Evolutionary conservation across 1,140 invertebrate species (phyloP), one percentile per base, ranked within the genome.

Genomic region (Tribolium castaneum): DNA sequence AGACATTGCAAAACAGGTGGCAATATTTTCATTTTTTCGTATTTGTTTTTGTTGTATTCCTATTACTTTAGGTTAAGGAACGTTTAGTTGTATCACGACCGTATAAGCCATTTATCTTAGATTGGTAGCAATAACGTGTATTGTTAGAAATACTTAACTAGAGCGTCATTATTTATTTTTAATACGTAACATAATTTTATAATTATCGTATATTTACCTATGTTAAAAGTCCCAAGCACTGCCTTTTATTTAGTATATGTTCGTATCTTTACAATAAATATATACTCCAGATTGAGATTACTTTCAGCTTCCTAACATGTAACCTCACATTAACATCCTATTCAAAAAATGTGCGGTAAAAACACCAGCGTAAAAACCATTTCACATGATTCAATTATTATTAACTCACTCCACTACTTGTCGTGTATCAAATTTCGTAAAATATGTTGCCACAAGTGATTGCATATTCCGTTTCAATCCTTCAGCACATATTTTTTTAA

Each of bases 171-270:
- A 66, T 52, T 52, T 52, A 52, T 52, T 52, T 52, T 52, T 52
- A 52, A 16, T 52, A 52, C 51, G 51, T 52, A 52, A 52, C 51
- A 52, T 52, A 52, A 52, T 52, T 52, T 52, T 52, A 50, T 9
- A 50, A 12, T 50, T 52, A 52, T 9, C 5, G 9, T 45, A 45
- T 45, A 9, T 45, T 45, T 45, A 45, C 39, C 7, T 45, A 9
- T 10, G 7, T 45, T 45, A 45, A 45, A 45, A 9, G 0, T 10
- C 39, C 39, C 2, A 45, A 9, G 4, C 5, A 3, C n/a, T 3
- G 4, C 39, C n/a, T 45, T 30, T 45, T 45, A 45, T 45, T 45
- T 45, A 30, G 25, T 30, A n/a, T 45, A 45, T 45, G 39, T 45
- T 45, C 9, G 5, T 10, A 9, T 9, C n/a, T 45, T 45, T 45